A percentile compares a stretch with the other conserved stretches of the same genome.
phyloP scores from a whole-genome alignment of 2,888 invertebrate genomes.

The Calliscelio sp. region DNA sequence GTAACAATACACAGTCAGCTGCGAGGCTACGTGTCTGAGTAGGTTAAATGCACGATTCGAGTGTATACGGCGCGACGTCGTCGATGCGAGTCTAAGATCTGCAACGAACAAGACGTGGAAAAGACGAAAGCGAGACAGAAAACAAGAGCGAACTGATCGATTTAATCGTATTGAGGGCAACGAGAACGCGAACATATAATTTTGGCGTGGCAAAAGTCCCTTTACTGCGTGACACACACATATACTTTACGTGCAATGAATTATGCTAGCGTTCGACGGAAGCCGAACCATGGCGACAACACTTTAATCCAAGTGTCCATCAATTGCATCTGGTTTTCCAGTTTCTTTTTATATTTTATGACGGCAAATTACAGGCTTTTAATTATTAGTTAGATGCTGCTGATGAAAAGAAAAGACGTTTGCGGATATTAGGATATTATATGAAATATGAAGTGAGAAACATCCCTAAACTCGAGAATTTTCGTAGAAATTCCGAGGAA shows the following conservation, averaged over 20 bases:
- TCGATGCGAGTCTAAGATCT: conserved; percentile 73
- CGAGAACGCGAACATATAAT: conserved; percentile 75
- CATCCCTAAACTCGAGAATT: no score
- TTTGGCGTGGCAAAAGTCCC: conserved; percentile 72
- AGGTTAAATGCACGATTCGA: conserved; percentile 73
- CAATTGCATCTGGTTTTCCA: no score
- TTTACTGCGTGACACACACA: conserved; percentile 44
- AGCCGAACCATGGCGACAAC: not conserved
- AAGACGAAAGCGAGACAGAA: conserved; percentile 46
- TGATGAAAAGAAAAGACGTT: no score
- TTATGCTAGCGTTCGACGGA: conserved; percentile 22
- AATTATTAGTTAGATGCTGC: no score
- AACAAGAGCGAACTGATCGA: conserved; percentile 71
- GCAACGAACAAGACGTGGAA: conserved; percentile 63
- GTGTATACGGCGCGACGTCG: conserved; percentile 59
- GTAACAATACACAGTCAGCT: conserved; percentile 82
- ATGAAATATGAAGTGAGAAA: no score
- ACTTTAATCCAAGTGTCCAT: not conserved
- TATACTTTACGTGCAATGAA: conserved; percentile 52
- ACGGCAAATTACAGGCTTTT: no score
- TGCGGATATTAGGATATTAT: no score
- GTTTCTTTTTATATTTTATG: no score
- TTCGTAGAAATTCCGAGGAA: no score
- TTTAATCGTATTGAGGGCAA: conserved; percentile 77
- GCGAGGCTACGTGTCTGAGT: conserved; percentile 77